Base-by-base conservation (phyloP, 1,140 invertebrate genomes). In the Solenopsis invicta region DNA sequence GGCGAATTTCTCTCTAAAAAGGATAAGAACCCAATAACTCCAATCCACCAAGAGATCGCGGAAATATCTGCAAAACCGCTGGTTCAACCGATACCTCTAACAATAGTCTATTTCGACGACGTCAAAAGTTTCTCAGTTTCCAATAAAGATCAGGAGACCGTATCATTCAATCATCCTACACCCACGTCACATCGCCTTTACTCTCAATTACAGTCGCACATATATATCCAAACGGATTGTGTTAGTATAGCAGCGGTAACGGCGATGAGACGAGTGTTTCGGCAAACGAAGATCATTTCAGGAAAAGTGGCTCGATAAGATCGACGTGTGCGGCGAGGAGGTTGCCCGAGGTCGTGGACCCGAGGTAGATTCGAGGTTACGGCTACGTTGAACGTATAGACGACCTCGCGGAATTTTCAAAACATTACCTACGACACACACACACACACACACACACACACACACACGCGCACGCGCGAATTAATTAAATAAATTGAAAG, bases 331-430 rank as follows among this genome's bases (percentile, higher is more conserved):
- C 18, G 1, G 45, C 18, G 48, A 78, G 16, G 41, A 61, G 75
- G 9, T 89, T 89, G 54, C 21, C 75, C 18, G 67, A 75, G 82
- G 24, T 86, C 82, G n/a, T 50, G 52, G 9, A 85, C 13, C 62
- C 10, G 6, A 29, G 29, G 29, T 29, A 29, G 29, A 66, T 85
- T 72, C 54, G 56, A 66, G 75, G 29, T 29, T 29, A 2, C n/a
- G 41, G 9, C 21, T 69, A 78, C 64, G 59, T 80, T 74, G 75
- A 81, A 86, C 84, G 50, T 66, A 67, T 37, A 86, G 74, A 80
- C 54, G 52, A 86, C 48, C 21, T 54, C 16, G n/a, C 12, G 18
- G 6, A n/a, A 37, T 1, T 52, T 50, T 13, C 16, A 18, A 80
- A 80, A 41, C 12, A 45, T 61, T 56, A 29, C 29, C 13, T 8